Conservation (phyloP, 1,140 invertebrate species). For the Cryptotermes secundus region DNA sequence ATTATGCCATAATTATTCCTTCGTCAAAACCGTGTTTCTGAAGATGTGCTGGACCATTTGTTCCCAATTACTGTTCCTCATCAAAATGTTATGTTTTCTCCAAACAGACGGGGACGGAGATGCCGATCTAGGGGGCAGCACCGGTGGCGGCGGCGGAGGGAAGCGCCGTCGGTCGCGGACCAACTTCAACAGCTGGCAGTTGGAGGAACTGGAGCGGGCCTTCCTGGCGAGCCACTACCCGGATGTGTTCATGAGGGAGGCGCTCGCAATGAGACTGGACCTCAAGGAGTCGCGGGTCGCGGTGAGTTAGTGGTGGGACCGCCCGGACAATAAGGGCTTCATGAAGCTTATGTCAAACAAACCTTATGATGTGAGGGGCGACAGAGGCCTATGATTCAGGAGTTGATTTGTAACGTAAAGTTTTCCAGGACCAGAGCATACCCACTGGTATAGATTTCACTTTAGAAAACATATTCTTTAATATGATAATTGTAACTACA, state of each 20-base stretch:
- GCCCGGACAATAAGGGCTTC: neutral
- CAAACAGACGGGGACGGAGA: slow-evolving; percentile 24
- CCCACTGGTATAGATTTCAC: no score
- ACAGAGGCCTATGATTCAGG: no score
- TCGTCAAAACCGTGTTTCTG: no score
- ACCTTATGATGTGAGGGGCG: no score
- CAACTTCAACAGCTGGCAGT: slow-evolving; percentile 98
- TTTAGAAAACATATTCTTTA: no score
- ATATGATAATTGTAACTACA: no score
- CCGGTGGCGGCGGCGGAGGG: slow-evolving; percentile 59
- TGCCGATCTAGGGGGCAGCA: slow-evolving; percentile 44
- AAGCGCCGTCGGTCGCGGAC: slow-evolving; percentile 89
- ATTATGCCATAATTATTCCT: no score
- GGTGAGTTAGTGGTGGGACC: slow-evolving; percentile 69
- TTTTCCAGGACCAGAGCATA: no score
- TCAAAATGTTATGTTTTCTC: neutral
- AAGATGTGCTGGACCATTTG: no score
- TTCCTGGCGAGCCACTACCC: slow-evolving; percentile 97
- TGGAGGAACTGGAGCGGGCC: slow-evolving; percentile 96
- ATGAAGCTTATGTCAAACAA: neutral
- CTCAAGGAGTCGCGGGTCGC: slow-evolving; percentile 97
- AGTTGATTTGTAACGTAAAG: no score
- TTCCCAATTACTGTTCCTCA: no score
- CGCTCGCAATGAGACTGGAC: slow-evolving; percentile 90
- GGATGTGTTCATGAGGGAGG: slow-evolving; percentile 97